Evolutionary conservation across 2,797 vertebrate genomes (phyloP), one percentile per base, ranked within the genome.

Genomic region (Protonibea diacanthus): DNA sequence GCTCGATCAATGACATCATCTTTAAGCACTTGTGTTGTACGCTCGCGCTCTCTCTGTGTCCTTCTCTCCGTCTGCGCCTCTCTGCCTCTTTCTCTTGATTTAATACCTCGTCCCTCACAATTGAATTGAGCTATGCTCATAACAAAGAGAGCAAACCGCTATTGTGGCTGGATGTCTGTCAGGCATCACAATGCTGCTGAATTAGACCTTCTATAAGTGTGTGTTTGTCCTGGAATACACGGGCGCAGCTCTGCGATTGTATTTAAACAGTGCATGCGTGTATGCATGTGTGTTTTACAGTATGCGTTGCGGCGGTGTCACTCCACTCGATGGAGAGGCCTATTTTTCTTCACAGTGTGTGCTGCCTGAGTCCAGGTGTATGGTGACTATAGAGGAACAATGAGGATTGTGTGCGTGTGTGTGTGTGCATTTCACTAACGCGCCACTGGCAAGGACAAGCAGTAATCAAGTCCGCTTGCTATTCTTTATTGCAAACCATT

Each of bases 91-190:
- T 73, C 74, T 70, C 49, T 47, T 76, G 29, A 81, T 83, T 81
- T 71, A 78, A 78, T 55, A 63, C 51, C 57, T 65, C 15, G 2
- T 60, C 48, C 58, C 48, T 78, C 71, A 27, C 60, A 51, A 59
- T 48, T 65, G 66, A 78, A 67, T 38, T 40, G 64, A 68, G 78
- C 78, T 64, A 76, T 80, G 45, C 79, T 83, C 65, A 17, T 69
- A 68, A 92, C 85, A 91, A 88, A 84, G 85, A 79, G 67, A 84
- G 74, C 89, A 90, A 75, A 74, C 52, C 79, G 74, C 74, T 42
- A 78, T 80, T 90, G 85, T 88, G 65, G 73, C 63, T 65, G 65
- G 33, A 56, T 83, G 76, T 84, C 71, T 67, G 74, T 78, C 74
- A 72, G 63, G 67, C 80, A 45, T 74, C 47, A 75, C 47, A 66